Evolutionary conservation across 2,888 invertebrate genomes (phyloP), one percentile per base, ranked within the genome.

Genomic region (Idaea dimidiata): DNA sequence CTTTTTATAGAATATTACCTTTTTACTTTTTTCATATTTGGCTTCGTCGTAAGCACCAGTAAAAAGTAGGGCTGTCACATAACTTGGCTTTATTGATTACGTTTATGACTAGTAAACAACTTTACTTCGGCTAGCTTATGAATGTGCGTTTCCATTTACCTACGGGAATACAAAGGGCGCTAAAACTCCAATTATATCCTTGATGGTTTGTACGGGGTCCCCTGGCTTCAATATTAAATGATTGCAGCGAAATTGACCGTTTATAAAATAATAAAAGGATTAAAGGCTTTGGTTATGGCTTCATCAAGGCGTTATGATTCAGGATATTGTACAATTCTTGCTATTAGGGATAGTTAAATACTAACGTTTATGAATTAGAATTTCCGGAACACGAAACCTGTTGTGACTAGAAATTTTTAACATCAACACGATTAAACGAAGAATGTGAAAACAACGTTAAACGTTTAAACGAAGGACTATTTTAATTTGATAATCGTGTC

Each of bases 81-180:
- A 87, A 86, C 81, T 88, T 85, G 84, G 81, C 80, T 82, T 87
- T 87, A 90, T 89, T 90, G 88, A 89, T 88, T 87, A 87, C 83
- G 85, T 90, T 87, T 89, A 88, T 86, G 81, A 82, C 80, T 78
- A 85, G 83, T 88, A 89, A 89, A 89, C 86, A 83, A 83, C 79
- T 87, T 85, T 83, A 85, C 81, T 84, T 79, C 81, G 79, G 80
- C 74, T 70, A 73, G 78, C 80, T 83, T 81, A 80, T 77, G 79
- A 75, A 67, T 56, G 74, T 66, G 70, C 64, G 85, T 84, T 80
- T 84, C 82, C 87, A 83, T 75, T 84, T 16, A 57, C 7, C 53
- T 16, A 53, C 33, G 18, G 33, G 59, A 43, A 10, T 43, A 43
- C 43, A 43, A 43, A 43, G 43, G 43, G 43, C 43, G 43, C 10